Evolutionary conservation across 2,888 invertebrate genomes (phyloP).

Genomic region (Synergus japonicus): DNA sequence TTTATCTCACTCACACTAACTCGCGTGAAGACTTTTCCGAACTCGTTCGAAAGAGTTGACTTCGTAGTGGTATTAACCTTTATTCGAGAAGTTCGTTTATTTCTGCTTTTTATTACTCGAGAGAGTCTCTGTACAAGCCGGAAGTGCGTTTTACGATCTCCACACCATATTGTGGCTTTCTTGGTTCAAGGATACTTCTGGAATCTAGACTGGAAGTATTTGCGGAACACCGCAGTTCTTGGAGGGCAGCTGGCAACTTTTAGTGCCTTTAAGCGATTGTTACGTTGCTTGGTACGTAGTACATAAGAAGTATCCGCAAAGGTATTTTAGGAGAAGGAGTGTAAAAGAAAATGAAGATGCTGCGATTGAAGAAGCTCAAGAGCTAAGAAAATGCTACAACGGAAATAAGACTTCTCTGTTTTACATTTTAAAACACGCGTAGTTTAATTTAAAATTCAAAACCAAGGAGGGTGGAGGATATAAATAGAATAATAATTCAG

Average conservation of each 20-base stretch:
- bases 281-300: neutral
- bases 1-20: constrained; percentile 22
- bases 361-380: too few species aligned
- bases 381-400: neutral
- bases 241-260: neutral
- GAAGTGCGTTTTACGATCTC: constrained; percentile 58
- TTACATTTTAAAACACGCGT: too few species aligned
- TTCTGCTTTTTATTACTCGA: constrained; percentile 52
- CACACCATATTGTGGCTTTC: constrained; percentile 56
- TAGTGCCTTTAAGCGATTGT: neutral
- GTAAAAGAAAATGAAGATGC: neutral
- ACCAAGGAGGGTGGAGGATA: too few species aligned
- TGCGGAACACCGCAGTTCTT: neutral
- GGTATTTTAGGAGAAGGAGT: neutral
- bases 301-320: neutral
- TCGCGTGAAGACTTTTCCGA: constrained; percentile 19
- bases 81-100: constrained; percentile 44
- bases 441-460: too few species aligned
- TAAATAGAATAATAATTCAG: too few species aligned
- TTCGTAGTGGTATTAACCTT: constrained; percentile 30
- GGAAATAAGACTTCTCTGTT: too few species aligned
- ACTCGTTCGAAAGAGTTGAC: constrained; percentile 3
- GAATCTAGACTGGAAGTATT: constrained; percentile 5
- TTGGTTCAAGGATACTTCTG: constrained; percentile 14
- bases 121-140: constrained; percentile 49